Conservation (phyloP, 2,797 vertebrate species). For the Erpetoichthys calabaricus region DNA sequence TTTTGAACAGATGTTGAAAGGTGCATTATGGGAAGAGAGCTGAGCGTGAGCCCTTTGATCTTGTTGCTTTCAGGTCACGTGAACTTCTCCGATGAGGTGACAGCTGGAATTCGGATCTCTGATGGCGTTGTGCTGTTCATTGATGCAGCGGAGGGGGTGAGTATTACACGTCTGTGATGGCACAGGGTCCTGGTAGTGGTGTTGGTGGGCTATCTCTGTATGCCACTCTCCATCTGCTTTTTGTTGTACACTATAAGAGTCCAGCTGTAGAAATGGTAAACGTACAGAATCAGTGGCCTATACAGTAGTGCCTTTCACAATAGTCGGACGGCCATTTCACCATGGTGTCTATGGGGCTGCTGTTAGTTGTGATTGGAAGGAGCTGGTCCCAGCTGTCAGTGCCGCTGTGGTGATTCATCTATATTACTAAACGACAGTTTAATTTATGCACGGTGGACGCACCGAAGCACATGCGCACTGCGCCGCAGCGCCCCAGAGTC, state of each 20-base stretch:
- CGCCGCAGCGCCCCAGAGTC: no score
- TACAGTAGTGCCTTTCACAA: no score
- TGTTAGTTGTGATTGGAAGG: no score
- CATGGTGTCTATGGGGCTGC: no score
- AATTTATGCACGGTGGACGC: no score
- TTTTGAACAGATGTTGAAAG: not conserved
- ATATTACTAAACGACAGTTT: no score
- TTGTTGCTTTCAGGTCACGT: slow-evolving; percentile 67
- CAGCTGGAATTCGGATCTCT: slow-evolving; percentile 83
- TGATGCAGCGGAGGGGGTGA: slow-evolving; percentile 92
- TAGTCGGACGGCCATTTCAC: no score
- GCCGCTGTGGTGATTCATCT: no score
- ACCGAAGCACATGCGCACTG: no score
- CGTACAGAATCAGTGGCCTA: not conserved
- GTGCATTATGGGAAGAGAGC: not conserved
- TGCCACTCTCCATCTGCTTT: not conserved
- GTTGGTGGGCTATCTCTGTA: not conserved
- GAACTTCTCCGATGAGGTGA: slow-evolving; percentile 95
- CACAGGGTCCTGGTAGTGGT: not conserved
- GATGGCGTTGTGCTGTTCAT: slow-evolving; percentile 94
- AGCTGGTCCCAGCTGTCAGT: no score
- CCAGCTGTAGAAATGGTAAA: no score
- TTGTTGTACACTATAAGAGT: no score
- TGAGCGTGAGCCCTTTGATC: not conserved
- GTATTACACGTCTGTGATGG: slow-evolving; percentile 17